These are phyloP conservation scores for Sanderia malayensis DNA, from an alignment of 30 jellyfish, hydroid and myxozoan species.

Conservation along the genomic window DNA sequence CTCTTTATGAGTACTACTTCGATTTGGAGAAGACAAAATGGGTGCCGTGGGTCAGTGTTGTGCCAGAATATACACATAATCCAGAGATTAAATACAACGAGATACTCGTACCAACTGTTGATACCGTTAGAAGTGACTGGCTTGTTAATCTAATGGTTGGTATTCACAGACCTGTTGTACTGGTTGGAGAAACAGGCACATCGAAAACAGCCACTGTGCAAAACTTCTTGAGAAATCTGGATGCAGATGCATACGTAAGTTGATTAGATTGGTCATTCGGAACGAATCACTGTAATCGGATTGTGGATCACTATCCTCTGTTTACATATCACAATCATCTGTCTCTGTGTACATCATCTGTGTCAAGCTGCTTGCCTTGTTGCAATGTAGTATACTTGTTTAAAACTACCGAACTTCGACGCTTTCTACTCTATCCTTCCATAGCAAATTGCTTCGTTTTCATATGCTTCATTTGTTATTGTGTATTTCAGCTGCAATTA, in stretches of 20 bases:
- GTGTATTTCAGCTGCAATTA: constrained; percentile 70
- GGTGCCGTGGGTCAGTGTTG: constrained; percentile 92
- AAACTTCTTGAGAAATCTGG: constrained; percentile 79
- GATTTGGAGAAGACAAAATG: constrained; percentile 69
- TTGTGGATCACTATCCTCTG: too few species aligned
- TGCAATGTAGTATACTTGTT: too few species aligned
- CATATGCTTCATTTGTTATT: too few species aligned
- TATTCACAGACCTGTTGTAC: constrained; percentile 90
- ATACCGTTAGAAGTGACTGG: constrained; percentile 96
- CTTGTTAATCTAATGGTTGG: constrained; percentile 86
- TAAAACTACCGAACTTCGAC: too few species aligned
- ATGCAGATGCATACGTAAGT: constrained; percentile 86
- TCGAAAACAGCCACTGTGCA: constrained; percentile 98
- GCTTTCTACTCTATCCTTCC: too few species aligned
- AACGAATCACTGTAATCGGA: too few species aligned
- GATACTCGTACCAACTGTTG: constrained; percentile 97
- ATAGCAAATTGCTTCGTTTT: too few species aligned
- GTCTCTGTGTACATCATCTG: too few species aligned
- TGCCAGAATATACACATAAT: constrained; percentile 85
- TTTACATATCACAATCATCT: too few species aligned
- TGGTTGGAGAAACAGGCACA: constrained; percentile 99
- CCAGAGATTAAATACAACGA: constrained; percentile 87
- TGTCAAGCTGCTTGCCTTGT: too few species aligned
- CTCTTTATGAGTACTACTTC: constrained; percentile 81
- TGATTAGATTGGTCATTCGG: too few species aligned